These are phyloP conservation scores for Sarcophaga bullata DNA, from an alignment of 1,140 invertebrate genomes.

Conservation along the genomic window DNA sequence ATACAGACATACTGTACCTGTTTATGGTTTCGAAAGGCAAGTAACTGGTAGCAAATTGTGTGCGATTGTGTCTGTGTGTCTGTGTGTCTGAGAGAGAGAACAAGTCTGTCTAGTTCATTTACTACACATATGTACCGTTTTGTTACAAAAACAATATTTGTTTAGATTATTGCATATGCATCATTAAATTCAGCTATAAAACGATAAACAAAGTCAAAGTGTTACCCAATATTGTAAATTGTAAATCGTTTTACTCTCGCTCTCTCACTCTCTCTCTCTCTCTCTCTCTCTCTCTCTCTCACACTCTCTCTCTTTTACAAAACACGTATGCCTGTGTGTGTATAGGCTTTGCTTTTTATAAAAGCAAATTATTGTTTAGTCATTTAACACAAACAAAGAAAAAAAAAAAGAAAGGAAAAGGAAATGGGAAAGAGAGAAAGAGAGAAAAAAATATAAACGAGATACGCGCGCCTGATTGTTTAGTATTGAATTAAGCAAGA, in stretches of 20 bases:
- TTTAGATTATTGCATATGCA: conserved; percentile 23
- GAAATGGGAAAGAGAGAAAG: not conserved
- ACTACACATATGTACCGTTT: not conserved
- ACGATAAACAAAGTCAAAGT: conserved; percentile 29
- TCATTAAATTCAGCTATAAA: conserved; percentile 33
- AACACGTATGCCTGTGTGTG: not conserved
- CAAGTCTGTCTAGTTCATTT: not conserved
- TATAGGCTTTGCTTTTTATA: not conserved
- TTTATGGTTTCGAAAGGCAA: not conserved
- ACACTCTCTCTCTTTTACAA: too few relatives aligned
- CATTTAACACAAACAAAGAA: conserved; percentile 11
- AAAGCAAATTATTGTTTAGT: conserved; percentile 23
- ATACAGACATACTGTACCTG: not conserved
- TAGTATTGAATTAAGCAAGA: conserved; percentile 6
- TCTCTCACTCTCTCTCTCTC: too few relatives aligned
- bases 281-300: too few relatives aligned
- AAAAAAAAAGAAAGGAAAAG: not conserved
- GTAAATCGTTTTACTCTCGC: too few relatives aligned
- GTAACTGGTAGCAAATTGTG: not conserved
- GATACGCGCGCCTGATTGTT: conserved; percentile 25
- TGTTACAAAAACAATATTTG: not conserved
- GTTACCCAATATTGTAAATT: conserved; percentile 24
- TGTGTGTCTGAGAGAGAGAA: not conserved
- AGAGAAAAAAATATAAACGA: too few relatives aligned
- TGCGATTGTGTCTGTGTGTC: not conserved